Base-by-base conservation (phyloP, 2,888 invertebrate genomes). In the Hydriomena furcata region DNA sequence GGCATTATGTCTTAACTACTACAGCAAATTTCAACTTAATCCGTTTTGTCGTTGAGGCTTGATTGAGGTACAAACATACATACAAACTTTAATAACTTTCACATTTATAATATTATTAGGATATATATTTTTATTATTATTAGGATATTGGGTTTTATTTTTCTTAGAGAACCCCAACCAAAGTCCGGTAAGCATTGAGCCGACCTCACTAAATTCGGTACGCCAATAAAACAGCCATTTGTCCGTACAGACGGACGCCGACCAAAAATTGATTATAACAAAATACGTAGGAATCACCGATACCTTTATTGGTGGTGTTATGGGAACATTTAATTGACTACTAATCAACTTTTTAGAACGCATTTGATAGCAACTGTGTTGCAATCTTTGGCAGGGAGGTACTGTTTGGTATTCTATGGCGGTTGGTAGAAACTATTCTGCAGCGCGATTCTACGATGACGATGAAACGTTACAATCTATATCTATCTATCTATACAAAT, bases 231-330 rank as follows among this genome's bases (percentile, higher is more conserved):
- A 81, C 70, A 58, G 65, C 75, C 80, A 84, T 85, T 82, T 78
- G 80, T 79, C 75, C 74, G 70, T 71, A 79, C 83, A 89, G 86
- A 88, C 85, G 83, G 69, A 82, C 71, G 87, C 89, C 89, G 88
- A 75, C 88, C 73, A 78, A 84, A 74, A 84, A 87, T 88, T 90
- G 87, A 90, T 90, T 90, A 87, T 82, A 79, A 87, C 84, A 87
- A 88, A 89, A 89, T 87, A 82, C 86, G 76, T 77, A 75, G 79
- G 79, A 85, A 88, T 85, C 82, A 84, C 84, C 82, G 78, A 81
- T 77, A 84, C 83, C 73, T 88, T 89, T 89, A 89, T 89, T 84
- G 83, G 66, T 63, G 84, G 75, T 85, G 81, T 88, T 87, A 86
- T 85, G 82, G 79, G 80, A 79, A 83, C 73, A 69, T 71, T 79